A percentile compares a stretch with the other conserved stretches of the same genome.
Evolutionary conservation across 2,113 vertebrate genomes (phyloP).

Genomic region (Aramus guarauna): DNA sequence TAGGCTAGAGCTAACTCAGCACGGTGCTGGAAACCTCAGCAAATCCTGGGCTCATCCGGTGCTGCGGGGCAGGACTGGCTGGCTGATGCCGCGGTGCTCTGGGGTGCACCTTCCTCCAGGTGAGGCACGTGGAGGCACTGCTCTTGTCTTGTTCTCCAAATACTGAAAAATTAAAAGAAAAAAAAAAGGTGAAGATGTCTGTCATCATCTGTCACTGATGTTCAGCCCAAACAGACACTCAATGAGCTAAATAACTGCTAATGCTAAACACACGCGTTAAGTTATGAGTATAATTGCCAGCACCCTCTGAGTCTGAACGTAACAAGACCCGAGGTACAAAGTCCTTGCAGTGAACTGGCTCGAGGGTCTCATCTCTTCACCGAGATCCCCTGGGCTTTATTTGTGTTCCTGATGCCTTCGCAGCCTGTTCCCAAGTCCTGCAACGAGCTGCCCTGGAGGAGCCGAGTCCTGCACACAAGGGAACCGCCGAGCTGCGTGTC

Average conservation of each 20-base stretch:
- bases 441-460: background rate
- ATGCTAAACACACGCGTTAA: fast-evolving
- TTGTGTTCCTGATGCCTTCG: background rate
- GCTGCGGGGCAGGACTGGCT: background rate
- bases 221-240: background rate
- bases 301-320: background rate
- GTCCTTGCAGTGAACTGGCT: background rate
- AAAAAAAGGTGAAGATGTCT: background rate
- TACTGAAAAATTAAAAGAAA: background rate
- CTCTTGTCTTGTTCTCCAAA: background rate
- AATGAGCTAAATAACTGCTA: fast-evolving
- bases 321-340: background rate
- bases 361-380: too few species aligned
- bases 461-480: fast-evolving
- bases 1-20: background rate
- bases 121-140: background rate
- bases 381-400: fast-evolving
- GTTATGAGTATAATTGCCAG: background rate
- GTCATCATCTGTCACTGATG: background rate
- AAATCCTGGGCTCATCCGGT: background rate
- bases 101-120: background rate
- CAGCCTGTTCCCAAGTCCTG: background rate
- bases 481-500: too few species aligned
- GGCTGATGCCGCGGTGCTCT: background rate
- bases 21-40: background rate